phyloP scores from a whole-genome alignment of 2,888 invertebrate species.

The Nomada ruficornis region DNA sequence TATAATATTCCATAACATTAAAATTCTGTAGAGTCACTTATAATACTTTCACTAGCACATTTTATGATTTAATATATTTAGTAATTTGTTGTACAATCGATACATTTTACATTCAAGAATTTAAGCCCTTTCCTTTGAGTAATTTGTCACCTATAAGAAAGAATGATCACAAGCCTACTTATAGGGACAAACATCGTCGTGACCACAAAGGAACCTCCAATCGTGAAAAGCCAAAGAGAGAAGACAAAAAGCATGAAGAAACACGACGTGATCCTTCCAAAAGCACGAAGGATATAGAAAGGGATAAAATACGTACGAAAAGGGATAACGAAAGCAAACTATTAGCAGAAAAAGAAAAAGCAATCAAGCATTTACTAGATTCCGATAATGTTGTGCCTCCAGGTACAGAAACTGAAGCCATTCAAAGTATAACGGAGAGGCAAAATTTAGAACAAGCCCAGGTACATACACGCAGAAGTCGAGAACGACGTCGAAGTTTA shows the following conservation, averaged over 20 bases:
- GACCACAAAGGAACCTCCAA: constrained; percentile 67
- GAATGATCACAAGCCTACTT: constrained; percentile 72
- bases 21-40: background rate
- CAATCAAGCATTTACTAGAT: constrained; percentile 81
- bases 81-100: background rate
- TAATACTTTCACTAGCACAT: background rate
- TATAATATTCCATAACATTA: constrained; percentile 8
- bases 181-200: constrained; percentile 77
- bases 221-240: constrained; percentile 72
- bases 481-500: constrained; percentile 72
- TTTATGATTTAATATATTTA: no score
- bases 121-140: constrained; percentile 24
- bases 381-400: constrained; percentile 82
- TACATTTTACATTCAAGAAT: constrained; percentile 22
- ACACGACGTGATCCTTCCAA: constrained; percentile 81
- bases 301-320: constrained; percentile 80
- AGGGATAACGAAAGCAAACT: constrained; percentile 81
- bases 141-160: constrained; percentile 22
- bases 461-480: constrained; percentile 70
- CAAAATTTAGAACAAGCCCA: constrained; percentile 70
- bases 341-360: constrained; percentile 82
- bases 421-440: constrained; percentile 79
- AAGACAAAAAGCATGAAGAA: constrained; percentile 77
- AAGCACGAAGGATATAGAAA: constrained; percentile 82
- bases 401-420: constrained; percentile 81